Base-by-base conservation (phyloP, 1,140 invertebrate genomes). In the Lepidurus packardi region DNA sequence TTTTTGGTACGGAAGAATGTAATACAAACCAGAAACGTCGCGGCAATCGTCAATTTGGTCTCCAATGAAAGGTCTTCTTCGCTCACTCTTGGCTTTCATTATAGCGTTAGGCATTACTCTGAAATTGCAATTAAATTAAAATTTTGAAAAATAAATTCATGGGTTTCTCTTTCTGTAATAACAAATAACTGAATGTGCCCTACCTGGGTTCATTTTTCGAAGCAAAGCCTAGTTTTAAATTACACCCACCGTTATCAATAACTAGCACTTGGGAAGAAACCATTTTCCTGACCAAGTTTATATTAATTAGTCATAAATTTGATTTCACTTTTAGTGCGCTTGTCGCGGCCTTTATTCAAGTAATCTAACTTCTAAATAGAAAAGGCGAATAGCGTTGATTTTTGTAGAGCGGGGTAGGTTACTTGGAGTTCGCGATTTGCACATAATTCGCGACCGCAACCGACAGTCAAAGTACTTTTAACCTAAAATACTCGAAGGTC, bases 21-120 rank as follows among this genome's bases (percentile, higher is more conserved):
- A 99, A 86, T 92, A 99, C 0, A 99, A 85, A 2, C 95, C 94
- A 0, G 96, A 98, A 4, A 94, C 91, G 85, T 99, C 98, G 74
- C 96, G 89, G 83, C 97, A 99, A 81, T 99, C 97, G 79, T 98
- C 94, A 25, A 98, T 91, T 86, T 94, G 95, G 85, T 94, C 92
- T 0, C 94, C 97, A 73, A 99, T 91, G 84, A 98, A 99, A 1
- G 94, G 91, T 78, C 97, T 88, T 1, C 96, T 90, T 76, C 94
- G 86, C 84, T 99, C 97, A 82, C 93, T 96, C 86, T 98, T 98
- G 0, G 96, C 95, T 89, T 99, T 99, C 89, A 97, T 97, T 44
- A 99, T 95, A 82, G 94, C 96, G 85, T 99, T 99, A 4, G 96
- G 95, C 81, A 98, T 89, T 16, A 94, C 82, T 83, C 93, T 91